Evolutionary conservation across 2,797 vertebrate genomes (phyloP).

Genomic region (Champsocephalus esox): DNA sequence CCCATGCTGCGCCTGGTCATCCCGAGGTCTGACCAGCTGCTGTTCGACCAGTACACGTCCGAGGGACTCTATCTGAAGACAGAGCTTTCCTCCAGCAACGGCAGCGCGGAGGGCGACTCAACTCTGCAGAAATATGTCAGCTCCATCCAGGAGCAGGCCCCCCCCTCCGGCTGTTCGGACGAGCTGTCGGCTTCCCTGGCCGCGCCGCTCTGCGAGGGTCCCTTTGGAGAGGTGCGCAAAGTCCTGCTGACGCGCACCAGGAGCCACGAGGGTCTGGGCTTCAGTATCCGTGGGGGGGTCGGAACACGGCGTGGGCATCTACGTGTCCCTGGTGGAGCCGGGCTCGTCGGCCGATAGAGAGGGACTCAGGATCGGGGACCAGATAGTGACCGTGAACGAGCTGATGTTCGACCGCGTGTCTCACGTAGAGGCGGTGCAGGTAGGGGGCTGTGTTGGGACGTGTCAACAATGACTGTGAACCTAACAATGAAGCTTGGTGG

Average conservation of each 20-base stretch:
- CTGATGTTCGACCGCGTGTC: conserved; percentile 88
- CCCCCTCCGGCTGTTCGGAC: conserved; percentile 49
- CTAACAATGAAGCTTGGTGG: no score
- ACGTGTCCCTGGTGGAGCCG: conserved; percentile 94
- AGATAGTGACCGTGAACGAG: conserved; percentile 93
- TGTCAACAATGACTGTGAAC: no score
- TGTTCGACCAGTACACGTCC: conserved; percentile 96
- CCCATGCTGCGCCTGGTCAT: conserved; percentile 95
- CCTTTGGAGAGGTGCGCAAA: conserved; percentile 83
- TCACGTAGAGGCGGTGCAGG: conserved; percentile 94
- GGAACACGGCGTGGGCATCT: conserved; percentile 95
- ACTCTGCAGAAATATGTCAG: conserved; percentile 58
- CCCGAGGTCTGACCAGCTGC: conserved; percentile 94
- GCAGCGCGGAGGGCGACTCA: conserved; percentile 48
- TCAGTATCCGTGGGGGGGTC: conserved; percentile 95
- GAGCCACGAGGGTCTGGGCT: conserved; percentile 93
- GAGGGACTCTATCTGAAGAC: conserved; percentile 91
- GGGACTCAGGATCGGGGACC: conserved; percentile 93
- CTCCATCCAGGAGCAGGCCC: conserved; percentile 61
- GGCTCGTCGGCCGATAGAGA: conserved; percentile 93
- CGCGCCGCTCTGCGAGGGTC: conserved; percentile 25
- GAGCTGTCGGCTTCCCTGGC: conserved; percentile 25
- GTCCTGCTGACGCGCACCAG: conserved; percentile 90
- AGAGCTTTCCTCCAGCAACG: conserved; percentile 62
- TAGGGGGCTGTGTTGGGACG: conserved; percentile 56